Conservation (phyloP, 1,140 invertebrate genomes). For the Aphidius gifuensis region DNA sequence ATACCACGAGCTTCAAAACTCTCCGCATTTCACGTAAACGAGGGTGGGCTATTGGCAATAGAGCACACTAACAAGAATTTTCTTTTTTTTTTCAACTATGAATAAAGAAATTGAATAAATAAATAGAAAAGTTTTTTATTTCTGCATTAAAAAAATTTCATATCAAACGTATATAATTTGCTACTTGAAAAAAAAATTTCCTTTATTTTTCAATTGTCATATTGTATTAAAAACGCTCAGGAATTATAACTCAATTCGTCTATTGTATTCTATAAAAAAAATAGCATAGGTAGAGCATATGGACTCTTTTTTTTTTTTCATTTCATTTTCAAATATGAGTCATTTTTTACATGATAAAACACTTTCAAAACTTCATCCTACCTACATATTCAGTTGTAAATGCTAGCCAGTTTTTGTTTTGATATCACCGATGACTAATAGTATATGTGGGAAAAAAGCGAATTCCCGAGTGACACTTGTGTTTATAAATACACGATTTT, state of each 20-base stretch:
- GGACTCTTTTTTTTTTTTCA: no score
- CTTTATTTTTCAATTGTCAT: no score
- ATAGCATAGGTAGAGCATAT: no score
- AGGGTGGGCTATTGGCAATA: background rate
- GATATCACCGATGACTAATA: conserved; percentile 36
- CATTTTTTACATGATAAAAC: background rate
- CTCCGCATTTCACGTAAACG: conserved; percentile 3
- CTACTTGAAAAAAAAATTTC: no score
- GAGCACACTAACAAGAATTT: background rate
- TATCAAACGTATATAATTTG: no score
- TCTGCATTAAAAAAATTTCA: no score
- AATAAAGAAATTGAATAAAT: no score
- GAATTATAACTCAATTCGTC: no score
- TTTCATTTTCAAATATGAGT: no score
- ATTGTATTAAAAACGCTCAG: no score
- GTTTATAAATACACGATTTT: conserved; percentile 32
- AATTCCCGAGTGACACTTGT: conserved; percentile 16
- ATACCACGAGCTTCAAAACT: background rate
- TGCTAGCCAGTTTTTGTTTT: conserved; percentile 36
- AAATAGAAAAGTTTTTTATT: no score
- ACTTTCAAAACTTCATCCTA: background rate
- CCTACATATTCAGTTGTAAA: conserved; percentile 31
- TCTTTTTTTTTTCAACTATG: background rate
- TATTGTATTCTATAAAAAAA: no score
- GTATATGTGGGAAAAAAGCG: conserved; percentile 25